Conservation (phyloP, 1,140 invertebrate species). For the Bombus pyrosoma region DNA sequence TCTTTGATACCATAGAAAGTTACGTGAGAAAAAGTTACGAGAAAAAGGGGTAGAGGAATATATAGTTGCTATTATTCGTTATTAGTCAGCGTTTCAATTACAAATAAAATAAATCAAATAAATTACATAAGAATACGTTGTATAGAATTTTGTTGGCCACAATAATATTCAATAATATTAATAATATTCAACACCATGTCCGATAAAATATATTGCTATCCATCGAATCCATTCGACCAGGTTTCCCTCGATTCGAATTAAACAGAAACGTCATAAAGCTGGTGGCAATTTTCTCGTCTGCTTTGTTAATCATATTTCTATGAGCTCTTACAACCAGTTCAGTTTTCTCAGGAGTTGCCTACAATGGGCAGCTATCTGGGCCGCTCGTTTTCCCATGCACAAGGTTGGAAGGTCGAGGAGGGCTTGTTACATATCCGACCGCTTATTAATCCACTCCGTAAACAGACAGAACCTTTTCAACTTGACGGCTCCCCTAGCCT, state of each 20-base stretch:
- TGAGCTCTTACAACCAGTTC: not conserved
- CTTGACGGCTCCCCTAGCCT: not conserved
- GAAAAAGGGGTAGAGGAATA: not conserved
- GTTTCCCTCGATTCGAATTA: not conserved
- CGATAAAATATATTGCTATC: too few relatives aligned
- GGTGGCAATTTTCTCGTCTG: slow-evolving; percentile 10
- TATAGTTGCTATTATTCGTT: not conserved
- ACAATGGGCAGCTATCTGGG: slow-evolving; percentile 40
- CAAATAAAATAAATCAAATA: fast-evolving
- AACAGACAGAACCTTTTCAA: slow-evolving; percentile 38
- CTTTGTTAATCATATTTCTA: slow-evolving; percentile 43
- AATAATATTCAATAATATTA: too few relatives aligned
- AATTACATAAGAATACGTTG: too few relatives aligned
- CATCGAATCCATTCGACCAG: not conserved
- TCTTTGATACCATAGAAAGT: not conserved
- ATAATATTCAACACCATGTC: too few relatives aligned
- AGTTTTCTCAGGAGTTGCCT: slow-evolving; percentile 38
- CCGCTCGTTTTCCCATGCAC: slow-evolving; percentile 45
- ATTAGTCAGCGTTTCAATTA: not conserved
- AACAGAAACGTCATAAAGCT: not conserved
- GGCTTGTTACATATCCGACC: slow-evolving; percentile 48
- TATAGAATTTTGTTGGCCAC: too few relatives aligned
- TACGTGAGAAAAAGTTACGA: not conserved
- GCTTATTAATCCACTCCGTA: slow-evolving; percentile 53
- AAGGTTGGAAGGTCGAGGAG: slow-evolving; percentile 51